Evolutionary conservation across 2,113 vertebrate species (phyloP), one percentile per base, ranked within the genome.

Genomic region (Rhipidura dahli): DNA sequence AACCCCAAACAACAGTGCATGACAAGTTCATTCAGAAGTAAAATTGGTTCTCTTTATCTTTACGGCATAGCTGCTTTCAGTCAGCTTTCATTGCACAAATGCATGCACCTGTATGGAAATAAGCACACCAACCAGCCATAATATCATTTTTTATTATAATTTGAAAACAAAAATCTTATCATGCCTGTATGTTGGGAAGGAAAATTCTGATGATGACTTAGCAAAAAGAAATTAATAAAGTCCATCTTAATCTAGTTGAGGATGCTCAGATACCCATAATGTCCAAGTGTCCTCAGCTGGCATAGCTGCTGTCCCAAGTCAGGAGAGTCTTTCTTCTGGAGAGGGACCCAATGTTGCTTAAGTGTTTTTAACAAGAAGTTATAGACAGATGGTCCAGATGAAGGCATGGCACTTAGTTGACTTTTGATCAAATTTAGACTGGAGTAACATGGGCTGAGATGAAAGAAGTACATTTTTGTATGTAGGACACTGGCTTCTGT

Each of bases 1-100:
- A 63, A 5, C 0, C 18, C 8, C 4, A 20, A 33, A 69, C 33
- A 3, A 28, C 35, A 83, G n/a, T 31, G 6, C 10, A n/a, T 24
- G 26, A 11, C 14, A 83, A 75, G 13, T 51, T 64, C 15, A 44
- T 42, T 42, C 27, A 79, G 22, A 66, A 26, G 7, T 70, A 56
- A 91, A 93, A 71, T 10, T 83, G 13, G 3, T 33, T 83, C 24
- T 57, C 21, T 63, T 71, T 54, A 21, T 75, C 33, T 66, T 89
- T 27, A 51, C 13, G 61, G 11, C 11, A 51, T 21, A 60, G 19
- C 8, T 82, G 6, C 54, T 93, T 84, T 39, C 61, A 66, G 47
- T 40, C 7, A 64, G 16, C 24, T 68, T 82, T 79, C 47, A 76
- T 14, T 60, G 23, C 9, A 84, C 21, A 75, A 87, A 75, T 54